phyloP scores from a whole-genome alignment of 2,797 vertebrate species.

The Trachurus trachurus region DNA sequence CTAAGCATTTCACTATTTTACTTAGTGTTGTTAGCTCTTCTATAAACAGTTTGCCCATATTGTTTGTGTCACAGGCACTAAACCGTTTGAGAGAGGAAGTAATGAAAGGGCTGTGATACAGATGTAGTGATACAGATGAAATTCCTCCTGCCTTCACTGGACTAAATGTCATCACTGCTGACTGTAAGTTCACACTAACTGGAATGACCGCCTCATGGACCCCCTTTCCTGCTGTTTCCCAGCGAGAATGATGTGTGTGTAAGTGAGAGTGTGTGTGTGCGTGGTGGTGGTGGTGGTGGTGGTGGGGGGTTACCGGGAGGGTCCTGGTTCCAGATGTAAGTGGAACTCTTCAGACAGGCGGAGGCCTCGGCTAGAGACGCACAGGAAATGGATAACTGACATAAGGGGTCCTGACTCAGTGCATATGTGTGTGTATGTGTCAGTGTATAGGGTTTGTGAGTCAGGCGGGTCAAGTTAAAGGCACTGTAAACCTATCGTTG shows the following conservation, averaged over 20 bases:
- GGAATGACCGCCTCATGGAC: constrained; percentile 35
- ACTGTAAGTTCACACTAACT: constrained; percentile 8
- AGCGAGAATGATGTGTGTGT: constrained; percentile 53
- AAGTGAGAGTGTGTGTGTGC: neutral
- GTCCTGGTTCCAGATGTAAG: constrained; percentile 66
- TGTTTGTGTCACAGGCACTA: neutral
- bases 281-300: neutral
- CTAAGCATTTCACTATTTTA: neutral
- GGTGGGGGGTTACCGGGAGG: constrained; percentile 16
- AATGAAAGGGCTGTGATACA: neutral
- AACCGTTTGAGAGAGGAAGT: neutral
- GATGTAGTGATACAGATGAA: neutral
- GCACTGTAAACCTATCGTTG: constrained; percentile 45
- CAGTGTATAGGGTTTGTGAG: constrained; percentile 18
- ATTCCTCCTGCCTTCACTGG: neutral
- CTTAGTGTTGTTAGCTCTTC: neutral
- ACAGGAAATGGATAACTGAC: constrained; percentile 66
- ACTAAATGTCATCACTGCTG: constrained; percentile 15
- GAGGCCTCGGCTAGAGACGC: constrained; percentile 52
- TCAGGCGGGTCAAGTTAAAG: constrained; percentile 54
- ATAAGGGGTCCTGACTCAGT: constrained; percentile 63
- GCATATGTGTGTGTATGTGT: constrained; percentile 23
- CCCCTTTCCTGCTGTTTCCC: constrained; percentile 36
- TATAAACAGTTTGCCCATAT: neutral
- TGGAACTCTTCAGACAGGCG: constrained; percentile 52